These are phyloP conservation scores for Ormyrus thymus DNA, from an alignment of 2,888 invertebrate species.

Conservation along the genomic window DNA sequence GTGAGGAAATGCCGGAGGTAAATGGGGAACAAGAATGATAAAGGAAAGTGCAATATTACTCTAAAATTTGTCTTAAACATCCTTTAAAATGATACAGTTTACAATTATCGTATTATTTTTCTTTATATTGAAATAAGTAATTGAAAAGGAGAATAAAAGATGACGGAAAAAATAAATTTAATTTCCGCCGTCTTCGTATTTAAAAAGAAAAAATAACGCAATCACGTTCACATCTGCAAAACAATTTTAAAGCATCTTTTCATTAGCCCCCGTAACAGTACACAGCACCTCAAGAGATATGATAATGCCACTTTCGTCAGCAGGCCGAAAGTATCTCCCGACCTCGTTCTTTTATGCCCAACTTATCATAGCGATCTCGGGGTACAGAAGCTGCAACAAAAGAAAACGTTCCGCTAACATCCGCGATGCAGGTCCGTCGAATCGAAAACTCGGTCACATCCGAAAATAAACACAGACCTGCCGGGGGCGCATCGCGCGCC, in stretches of 20 bases:
- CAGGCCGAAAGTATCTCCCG: constrained; percentile 35
- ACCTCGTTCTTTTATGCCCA: constrained; percentile 28
- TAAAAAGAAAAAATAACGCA: constrained; percentile 1
- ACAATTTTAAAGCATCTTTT: constrained; percentile 6
- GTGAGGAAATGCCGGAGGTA: too few species aligned
- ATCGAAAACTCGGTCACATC: constrained; percentile 41
- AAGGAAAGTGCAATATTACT: too few species aligned
- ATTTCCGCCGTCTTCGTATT: too few species aligned
- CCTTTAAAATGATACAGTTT: too few species aligned
- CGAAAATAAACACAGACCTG: constrained; percentile 27
- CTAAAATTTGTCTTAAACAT: too few species aligned
- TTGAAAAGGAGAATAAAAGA: too few species aligned
- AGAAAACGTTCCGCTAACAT: constrained; percentile 30
- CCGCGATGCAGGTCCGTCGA: constrained; percentile 38
- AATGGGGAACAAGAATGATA: too few species aligned
- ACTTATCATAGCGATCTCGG: constrained; percentile 40
- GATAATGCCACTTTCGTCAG: constrained; percentile 45
- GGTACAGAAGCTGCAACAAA: constrained; percentile 33
- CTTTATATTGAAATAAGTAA: too few species aligned
- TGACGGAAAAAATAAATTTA: too few species aligned
- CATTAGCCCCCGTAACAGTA: constrained; percentile 25
- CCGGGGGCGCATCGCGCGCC: not conserved
- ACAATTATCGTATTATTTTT: too few species aligned
- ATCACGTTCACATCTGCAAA: not conserved
- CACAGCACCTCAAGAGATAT: constrained; percentile 12